Evolutionary conservation across 2,113 vertebrate species (phyloP), one percentile per base, ranked within the genome.

Genomic region (Eidolon helvum): DNA sequence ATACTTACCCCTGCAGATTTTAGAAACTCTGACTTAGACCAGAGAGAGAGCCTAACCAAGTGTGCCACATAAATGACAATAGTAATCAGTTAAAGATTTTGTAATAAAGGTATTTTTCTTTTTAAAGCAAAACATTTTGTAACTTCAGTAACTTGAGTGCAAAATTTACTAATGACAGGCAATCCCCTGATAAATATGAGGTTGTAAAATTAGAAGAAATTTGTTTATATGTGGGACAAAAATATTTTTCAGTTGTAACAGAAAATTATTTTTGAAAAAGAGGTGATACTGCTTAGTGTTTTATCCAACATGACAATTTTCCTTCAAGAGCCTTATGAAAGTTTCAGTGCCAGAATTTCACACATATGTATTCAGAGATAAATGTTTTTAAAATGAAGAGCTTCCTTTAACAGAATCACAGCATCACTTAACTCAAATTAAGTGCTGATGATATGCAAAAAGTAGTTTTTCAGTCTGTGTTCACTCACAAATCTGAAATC

Each of bases 311-410:
- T 97, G 89, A 97, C 96, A 95, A 78, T 93, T 98, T 97, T 91
- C 83, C 91, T 95, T 97, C 59, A 78, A 93, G 94, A 97, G 94
- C 85, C 92, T 96, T 91, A 82, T 94, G 88, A 91, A 96, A 63
- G 65, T 96, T 97, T 98, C 95, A 90, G 65, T 96, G 89, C 79
- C 89, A 98, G 87, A 97, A 86, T 95, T 96, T 97, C 95, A 95
- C 96, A 96, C 94, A 90, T 93, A 93, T 59, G 87, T 95, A 90
- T 97, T 90, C 95, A 97, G 90, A 96, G 92, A 97, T 90, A 97
- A 96, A 96, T 96, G 90, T 98, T 97, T 97, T 97, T 92, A 72
- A 96, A 92, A 94, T 93, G 92, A 95, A 95, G 59, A 84, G 33
- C 82, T 96, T 96, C 55, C 48, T 91, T 79, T 91, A 96, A 92